Evolutionary conservation across 2,113 vertebrate species (phyloP), one percentile per base, ranked within the genome.

Genomic region (Gobio gobio): DNA sequence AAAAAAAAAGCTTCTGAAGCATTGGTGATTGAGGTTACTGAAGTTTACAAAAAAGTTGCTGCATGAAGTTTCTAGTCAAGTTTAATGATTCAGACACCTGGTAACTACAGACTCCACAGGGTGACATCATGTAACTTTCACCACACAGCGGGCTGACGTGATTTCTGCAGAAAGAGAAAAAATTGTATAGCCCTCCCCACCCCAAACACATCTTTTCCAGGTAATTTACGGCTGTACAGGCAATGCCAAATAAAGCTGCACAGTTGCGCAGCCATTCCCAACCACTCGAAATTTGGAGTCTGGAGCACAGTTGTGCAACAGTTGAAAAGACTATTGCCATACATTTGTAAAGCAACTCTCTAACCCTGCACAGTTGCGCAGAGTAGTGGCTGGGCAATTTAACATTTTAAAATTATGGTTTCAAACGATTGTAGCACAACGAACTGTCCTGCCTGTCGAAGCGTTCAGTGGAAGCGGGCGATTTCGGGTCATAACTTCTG

Each of bases 141-240:
- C 85, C 91, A 89, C 85, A 88, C 92, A 90, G 88, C 86, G 68
- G 90, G 87, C 84, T 76, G 63, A 82, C 43, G 64, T 80, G 81
- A 89, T 86, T 89, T 94, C 94, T 95, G 94, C 84, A 89, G 93
- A 93, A 91, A 89, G 92, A 94, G 90, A 94, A 86, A 92, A 85
- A 85, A 93, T 87, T 88, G 87, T 83, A 94, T 87, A 90, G 92
- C 87, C 85, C 90, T 89, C 14, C 76, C 85, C 90, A 89, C 82
- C 88, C 90, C 88, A 89, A 83, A 89, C 86, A 68, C 88, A 59
- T n/a, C 40, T 51, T 90, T 61, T 83, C 83, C n/a, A 86, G 5
- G 29, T 33, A 84, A 72, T 86, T 59, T 68, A 26, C 10, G 16
- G 90, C 90, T 91, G 89, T 87, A 90, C 91, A 94, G 91, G 90